phyloP scores from a whole-genome alignment of 2,888 invertebrate species.

The Cheiracanthium punctorium region DNA sequence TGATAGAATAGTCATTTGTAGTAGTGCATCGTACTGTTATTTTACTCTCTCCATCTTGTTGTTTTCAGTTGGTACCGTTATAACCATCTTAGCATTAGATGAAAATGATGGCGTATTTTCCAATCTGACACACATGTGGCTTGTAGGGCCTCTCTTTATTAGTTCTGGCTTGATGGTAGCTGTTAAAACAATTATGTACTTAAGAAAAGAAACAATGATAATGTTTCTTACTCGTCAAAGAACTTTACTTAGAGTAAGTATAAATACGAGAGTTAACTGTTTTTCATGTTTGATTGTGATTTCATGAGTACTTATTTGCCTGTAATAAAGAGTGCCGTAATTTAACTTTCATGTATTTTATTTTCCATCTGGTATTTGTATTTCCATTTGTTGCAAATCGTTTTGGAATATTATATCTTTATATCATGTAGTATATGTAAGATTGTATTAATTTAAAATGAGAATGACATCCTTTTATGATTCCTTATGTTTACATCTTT shows the following conservation, averaged over 20 bases:
- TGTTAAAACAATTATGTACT: constrained; percentile 72
- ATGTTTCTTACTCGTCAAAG: constrained; percentile 71
- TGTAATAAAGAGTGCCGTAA: too few species aligned
- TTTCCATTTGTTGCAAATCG: too few species aligned
- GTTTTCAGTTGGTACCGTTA: constrained; percentile 72
- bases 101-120: constrained; percentile 65
- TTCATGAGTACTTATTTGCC: too few species aligned
- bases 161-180: constrained; percentile 72
- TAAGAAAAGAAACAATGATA: constrained; percentile 71
- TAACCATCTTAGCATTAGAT: constrained; percentile 71
- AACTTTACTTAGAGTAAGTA: constrained; percentile 71
- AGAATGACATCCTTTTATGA: too few species aligned
- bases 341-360: too few species aligned
- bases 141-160: constrained; percentile 72
- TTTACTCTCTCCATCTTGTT: constrained; percentile 71
- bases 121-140: constrained; percentile 72
- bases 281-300: too few species aligned
- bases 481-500: too few species aligned
- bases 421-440: too few species aligned
- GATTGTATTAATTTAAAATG: too few species aligned
- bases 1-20: constrained; percentile 68
- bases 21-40: constrained; percentile 72
- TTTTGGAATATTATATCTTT: too few species aligned
- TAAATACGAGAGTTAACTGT: too few species aligned
- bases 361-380: too few species aligned